Base-by-base conservation (phyloP, 2,797 vertebrate species). In the Acanthornis magna region DNA sequence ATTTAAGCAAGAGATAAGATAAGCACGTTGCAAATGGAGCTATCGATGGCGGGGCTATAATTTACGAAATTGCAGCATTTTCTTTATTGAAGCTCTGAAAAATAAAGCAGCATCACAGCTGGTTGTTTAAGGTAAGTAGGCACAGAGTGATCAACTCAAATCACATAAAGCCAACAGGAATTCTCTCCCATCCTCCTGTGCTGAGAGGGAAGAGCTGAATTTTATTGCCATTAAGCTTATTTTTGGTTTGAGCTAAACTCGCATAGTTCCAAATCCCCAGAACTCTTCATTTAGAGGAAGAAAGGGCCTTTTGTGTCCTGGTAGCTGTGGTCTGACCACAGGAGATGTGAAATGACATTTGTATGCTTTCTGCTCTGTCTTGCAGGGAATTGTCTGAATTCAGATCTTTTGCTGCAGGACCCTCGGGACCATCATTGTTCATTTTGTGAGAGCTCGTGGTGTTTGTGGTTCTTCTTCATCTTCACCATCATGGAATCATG, bases 41-140 rank as follows among this genome's bases (percentile, higher is more conserved):
- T 67, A 25, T 72, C 38, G 5, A 57, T 62, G 76, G 57, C 36
- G 11, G 71, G 67, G 12, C 78, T 76, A 2, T 73, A 26, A 86
- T 91, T 91, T 84, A 42, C 54, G n/a, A 27, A 93, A 61, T 78
- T 43, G 80, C 81, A 75, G 42, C 66, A 8, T 65, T 93, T 77
- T 66, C 73, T 66, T 83, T 73, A 79, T 43, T 61, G 86, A 81
- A 74, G 83, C 73, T 48, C 45, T 77, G 80, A 34, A 62, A 83
- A 91, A 83, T 30, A 32, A 66, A 77, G 93, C 14, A 51, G 77
- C 34, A 9, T 17, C 6, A 3, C 5, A 11, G 85, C 51, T 71
- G 84, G 62, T 27, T 92, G 10, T 54, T 88, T 71, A 71, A 87
- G 82, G 65, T 58, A 71, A 89, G 68, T 4, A 42, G 76, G 65